Base-by-base conservation (phyloP, 1,140 invertebrate genomes). In the Bombus sibiricus region DNA sequence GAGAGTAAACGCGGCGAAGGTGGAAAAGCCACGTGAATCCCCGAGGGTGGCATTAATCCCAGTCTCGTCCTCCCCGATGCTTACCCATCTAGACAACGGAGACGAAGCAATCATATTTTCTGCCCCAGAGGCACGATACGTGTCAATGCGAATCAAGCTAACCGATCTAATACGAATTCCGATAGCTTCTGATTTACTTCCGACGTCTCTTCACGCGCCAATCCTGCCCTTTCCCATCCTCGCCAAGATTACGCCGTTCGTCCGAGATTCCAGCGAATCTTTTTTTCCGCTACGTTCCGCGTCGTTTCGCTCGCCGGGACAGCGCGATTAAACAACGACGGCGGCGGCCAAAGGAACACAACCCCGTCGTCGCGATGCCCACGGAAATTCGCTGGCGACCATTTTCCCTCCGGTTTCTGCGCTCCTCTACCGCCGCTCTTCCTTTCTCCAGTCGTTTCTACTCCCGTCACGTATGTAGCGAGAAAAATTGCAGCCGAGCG, bases 401-500 rank as follows among this genome's bases (percentile, higher is more conserved):
- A 92, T 88, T 90, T 47, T 89, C 13, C 90, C 77, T 75, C 78
- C 37, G 76, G 57, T 82, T 82, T 86, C 75, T 72, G 64, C 79
- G 71, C 75, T 83, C 81, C 71, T 83, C 72, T 71, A 75, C 80
- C 86, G 86, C 84, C 39, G 73, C 85, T 83, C n/a, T 85, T 86
- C 82, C 88, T 90, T 91, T 90, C 89, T 86, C 88, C 81, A 57
- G 92, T 93, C 91, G 93, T 94, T 94, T 92, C 90, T 90, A 95
- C 94, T 94, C 95, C 83, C 91, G 95, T 95, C 95, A 95, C 95
- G 95, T 95, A 95, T 95, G 93, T 95, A 93, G 94, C 94, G 94
- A 95, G 94, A 95, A 95, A 95, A 95, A 95, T 95, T 95, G 94
- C 94, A 95, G 94, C 92, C 93, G 93, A 95, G 94, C 95, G 94